Conservation (phyloP, 2,797 vertebrate genomes). For the Lutra lutra region DNA sequence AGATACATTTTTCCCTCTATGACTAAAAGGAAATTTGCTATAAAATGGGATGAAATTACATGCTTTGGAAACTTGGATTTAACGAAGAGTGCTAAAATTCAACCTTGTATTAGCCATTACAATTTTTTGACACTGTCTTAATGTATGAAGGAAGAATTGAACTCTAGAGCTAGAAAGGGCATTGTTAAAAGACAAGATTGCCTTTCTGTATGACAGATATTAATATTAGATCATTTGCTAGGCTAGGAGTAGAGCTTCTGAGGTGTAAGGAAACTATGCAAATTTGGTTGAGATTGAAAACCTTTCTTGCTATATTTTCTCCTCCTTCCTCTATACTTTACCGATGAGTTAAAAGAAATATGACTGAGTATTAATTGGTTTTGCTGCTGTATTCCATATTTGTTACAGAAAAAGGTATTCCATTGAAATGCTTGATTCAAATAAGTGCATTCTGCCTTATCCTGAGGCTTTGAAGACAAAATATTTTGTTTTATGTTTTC, state of each 20-base stretch:
- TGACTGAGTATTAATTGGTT: constrained; percentile 71
- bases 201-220: constrained; percentile 76
- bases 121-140: constrained; percentile 82
- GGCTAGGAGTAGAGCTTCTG: constrained; percentile 38
- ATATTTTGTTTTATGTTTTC: constrained; percentile 53
- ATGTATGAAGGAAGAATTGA: constrained; percentile 79
- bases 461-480: constrained; percentile 31
- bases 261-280: constrained; percentile 34
- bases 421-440: constrained; percentile 25
- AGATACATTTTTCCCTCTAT: background rate
- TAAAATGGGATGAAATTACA: constrained; percentile 64
- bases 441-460: background rate
- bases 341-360: constrained; percentile 65
- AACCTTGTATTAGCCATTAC: constrained; percentile 78
- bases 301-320: constrained; percentile 58
- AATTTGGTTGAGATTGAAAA: constrained; percentile 66
- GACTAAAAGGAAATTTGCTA: constrained; percentile 11
- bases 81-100: constrained; percentile 78
- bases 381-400: constrained; percentile 60
- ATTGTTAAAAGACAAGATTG: constrained; percentile 77
- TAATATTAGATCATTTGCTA: constrained; percentile 79
- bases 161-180: constrained; percentile 77
- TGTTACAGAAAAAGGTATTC: constrained; percentile 54
- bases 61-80: constrained; percentile 64
- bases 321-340: constrained; percentile 44